Evolutionary conservation across 1,140 invertebrate genomes (phyloP).

Genomic region (Sycobia sp.): DNA sequence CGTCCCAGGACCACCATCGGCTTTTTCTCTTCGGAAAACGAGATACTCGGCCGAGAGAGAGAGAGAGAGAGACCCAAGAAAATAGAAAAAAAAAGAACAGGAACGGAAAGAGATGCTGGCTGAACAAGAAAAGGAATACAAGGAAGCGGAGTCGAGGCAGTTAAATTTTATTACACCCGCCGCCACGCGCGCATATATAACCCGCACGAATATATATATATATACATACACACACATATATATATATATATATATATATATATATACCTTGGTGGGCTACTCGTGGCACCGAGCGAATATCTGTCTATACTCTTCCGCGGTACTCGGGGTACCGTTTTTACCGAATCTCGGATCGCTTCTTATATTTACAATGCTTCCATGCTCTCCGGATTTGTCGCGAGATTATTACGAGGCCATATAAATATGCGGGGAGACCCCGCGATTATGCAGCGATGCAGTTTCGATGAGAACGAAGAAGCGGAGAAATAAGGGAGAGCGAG

Average conservation of each 20-base stretch:
- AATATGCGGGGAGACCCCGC: conserved; percentile 45
- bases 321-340: conserved; percentile 52
- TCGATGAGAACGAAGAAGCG: background rate
- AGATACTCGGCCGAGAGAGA: conserved; percentile 7
- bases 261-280: no score
- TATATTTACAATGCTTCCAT: conserved; percentile 55
- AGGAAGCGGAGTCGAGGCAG: conserved; percentile 40
- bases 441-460: conserved; percentile 12
- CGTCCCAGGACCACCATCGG: conserved; percentile 3
- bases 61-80: no score
- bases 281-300: no score
- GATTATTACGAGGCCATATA: conserved; percentile 53
- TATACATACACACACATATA: no score
- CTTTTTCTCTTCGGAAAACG: conserved; percentile 11
- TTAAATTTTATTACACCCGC: conserved; percentile 54
- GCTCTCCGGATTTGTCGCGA: conserved; percentile 58
- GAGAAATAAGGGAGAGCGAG: no score
- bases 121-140: conserved; percentile 10
- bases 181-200: no score
- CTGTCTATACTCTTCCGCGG: no score
- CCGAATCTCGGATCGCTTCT: conserved; percentile 43
- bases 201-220: no score
- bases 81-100: conserved; percentile 9
- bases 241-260: no score
- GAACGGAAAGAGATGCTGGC: background rate